These are phyloP conservation scores for Parapsyche elsis DNA, from an alignment of 1,140 invertebrate species.

Conservation along the genomic window DNA sequence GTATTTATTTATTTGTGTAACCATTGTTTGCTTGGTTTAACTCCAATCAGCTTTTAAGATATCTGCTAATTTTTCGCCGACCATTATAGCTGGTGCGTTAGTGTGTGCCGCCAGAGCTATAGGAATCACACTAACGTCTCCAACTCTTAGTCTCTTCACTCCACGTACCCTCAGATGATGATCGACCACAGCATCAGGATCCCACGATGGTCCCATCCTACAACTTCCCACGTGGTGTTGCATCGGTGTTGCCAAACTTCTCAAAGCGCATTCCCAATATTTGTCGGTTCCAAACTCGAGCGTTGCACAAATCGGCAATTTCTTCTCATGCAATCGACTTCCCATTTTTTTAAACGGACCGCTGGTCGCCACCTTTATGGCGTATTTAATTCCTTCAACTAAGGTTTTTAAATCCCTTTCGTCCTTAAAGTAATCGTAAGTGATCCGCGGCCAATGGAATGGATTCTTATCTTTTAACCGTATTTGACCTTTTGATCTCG, in stretches of 20 bases:
- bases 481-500: constrained; percentile 78
- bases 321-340: constrained; percentile 67
- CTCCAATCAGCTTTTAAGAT: constrained; percentile 77
- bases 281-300: constrained; percentile 69
- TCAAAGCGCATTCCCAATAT: constrained; percentile 80
- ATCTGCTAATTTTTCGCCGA: constrained; percentile 86
- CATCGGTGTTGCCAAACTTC: constrained; percentile 71
- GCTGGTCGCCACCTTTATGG: constrained; percentile 70
- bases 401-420: constrained; percentile 74
- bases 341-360: constrained; percentile 72
- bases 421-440: constrained; percentile 79
- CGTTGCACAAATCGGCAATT: constrained; percentile 71
- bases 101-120: constrained; percentile 76
- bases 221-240: constrained; percentile 79
- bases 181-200: constrained; percentile 79
- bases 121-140: constrained; percentile 82
- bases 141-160: constrained; percentile 74
- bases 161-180: constrained; percentile 77
- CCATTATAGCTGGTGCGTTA: constrained; percentile 82
- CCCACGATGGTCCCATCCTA: constrained; percentile 79
- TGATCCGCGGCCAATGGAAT: constrained; percentile 76
- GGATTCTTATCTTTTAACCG: constrained; percentile 78
- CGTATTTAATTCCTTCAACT: constrained; percentile 75
- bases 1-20: too few relatives aligned
- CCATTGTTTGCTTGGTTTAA: constrained; percentile 57